Evolutionary conservation across 1,140 invertebrate genomes (phyloP).

Genomic region (Potamilus streckersoni): DNA sequence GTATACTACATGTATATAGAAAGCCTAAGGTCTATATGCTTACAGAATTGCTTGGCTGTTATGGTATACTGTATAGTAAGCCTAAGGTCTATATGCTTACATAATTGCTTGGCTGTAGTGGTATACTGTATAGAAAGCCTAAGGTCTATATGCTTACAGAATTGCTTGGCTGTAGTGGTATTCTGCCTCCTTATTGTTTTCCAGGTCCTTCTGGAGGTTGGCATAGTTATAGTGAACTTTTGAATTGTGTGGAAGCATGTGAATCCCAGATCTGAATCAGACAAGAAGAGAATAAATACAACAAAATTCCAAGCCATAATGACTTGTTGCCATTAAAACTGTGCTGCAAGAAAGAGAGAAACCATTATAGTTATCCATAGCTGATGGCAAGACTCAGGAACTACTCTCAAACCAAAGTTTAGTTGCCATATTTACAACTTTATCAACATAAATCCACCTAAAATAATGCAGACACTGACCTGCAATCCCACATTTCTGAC

Average conservation of each 20-base stretch:
- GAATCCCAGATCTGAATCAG: slow-evolving; percentile 79
- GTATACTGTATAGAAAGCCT: slow-evolving; percentile 69
- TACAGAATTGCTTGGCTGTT: slow-evolving; percentile 6
- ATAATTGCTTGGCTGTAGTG: slow-evolving; percentile 85
- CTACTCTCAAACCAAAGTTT: too few species aligned
- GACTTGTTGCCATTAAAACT: too few species aligned
- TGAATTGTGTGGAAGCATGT: slow-evolving; percentile 84
- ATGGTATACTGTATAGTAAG: not conserved
- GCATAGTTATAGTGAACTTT: slow-evolving; percentile 94
- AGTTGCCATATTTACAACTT: too few species aligned
- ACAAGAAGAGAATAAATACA: not conserved
- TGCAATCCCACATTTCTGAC: too few species aligned
- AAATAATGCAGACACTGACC: too few species aligned
- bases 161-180: slow-evolving; percentile 85
- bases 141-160: slow-evolving; percentile 73
- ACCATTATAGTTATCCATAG: too few species aligned
- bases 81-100: slow-evolving; percentile 71
- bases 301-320: too few species aligned
- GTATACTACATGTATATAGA: not conserved
- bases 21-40: not conserved
- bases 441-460: too few species aligned
- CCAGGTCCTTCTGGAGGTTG: slow-evolving; percentile 84
- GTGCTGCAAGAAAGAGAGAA: too few species aligned
- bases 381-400: too few species aligned
- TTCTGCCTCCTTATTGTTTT: slow-evolving; percentile 77